These are phyloP conservation scores for Hylaea fasciaria DNA, from an alignment of 2,888 invertebrate species.

Conservation along the genomic window DNA sequence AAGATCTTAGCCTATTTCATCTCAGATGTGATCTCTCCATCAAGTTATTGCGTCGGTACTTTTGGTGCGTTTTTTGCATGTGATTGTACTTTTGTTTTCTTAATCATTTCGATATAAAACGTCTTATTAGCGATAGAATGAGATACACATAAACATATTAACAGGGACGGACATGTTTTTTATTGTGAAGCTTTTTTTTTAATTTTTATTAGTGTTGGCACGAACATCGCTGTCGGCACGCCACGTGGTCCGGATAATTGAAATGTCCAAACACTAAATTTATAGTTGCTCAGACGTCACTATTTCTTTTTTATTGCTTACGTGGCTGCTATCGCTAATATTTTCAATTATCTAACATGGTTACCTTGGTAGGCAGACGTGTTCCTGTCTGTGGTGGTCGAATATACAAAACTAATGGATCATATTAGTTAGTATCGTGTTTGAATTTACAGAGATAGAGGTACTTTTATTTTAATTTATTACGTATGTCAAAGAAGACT, in stretches of 20 bases:
- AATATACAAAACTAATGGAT: constrained; percentile 10
- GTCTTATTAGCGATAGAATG: constrained; percentile 58
- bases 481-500: too few species aligned
- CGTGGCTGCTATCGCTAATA: constrained; percentile 50
- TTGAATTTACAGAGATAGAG: too few species aligned
- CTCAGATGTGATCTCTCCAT: constrained; percentile 66
- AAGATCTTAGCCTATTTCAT: constrained; percentile 69
- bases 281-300: constrained; percentile 73
- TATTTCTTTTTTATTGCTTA: constrained; percentile 68
- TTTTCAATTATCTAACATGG: constrained; percentile 28
- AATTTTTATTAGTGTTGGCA: constrained; percentile 78
- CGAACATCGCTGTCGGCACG: constrained; percentile 80
- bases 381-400: constrained; percentile 16
- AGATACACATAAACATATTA: constrained; percentile 57
- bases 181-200: constrained; percentile 56
- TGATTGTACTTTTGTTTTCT: constrained; percentile 54
- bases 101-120: constrained; percentile 52
- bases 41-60: constrained; percentile 62
- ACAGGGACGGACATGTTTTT: constrained; percentile 57
- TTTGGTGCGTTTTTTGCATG: constrained; percentile 51
- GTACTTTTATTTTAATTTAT: too few species aligned
- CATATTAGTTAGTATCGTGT: not conserved
- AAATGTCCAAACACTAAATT: constrained; percentile 83
- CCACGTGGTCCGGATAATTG: constrained; percentile 82
- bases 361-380: constrained; percentile 15